Base-by-base conservation (phyloP, 2,113 vertebrate species). In the Ameiurus melas region DNA sequence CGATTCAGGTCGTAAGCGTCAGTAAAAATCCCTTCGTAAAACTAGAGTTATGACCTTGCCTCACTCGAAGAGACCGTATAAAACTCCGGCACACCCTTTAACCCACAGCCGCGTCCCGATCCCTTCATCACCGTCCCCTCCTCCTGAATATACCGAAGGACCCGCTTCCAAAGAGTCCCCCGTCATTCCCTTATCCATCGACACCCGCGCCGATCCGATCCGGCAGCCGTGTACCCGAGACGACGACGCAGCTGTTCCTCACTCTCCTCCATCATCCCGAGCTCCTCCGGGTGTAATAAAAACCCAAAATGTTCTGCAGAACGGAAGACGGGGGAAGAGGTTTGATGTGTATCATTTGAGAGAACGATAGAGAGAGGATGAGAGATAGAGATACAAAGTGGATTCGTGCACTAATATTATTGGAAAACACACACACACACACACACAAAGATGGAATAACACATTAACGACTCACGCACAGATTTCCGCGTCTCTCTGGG, bases 281-380 rank as follows among this genome's bases (percentile, higher is more conserved):
- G 3, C 85, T 85, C 87, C 86, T 87, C 27, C 36, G 81, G 85
- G 75, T 79, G 90, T 68, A 85, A 89, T 89, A 87, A 89, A 85
- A 85, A 68, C 30, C 87, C 43, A 5, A 53, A 68, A 85, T 47
- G 60, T 58, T 88, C 83, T 25, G 53, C 36, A 10, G 33, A 27
- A 84, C 83, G 79, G 86, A 80, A 88, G 75, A 85, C 30, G 43
- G 81, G 81, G 73, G 81, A 90, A 82, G 60, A 71, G 62, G 33
- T 25, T 60, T 22, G 55, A 81, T 51, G n/a, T 80, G 78, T 19
- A 57, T 57, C 78, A 80, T 80, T 33, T 30, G 17, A 82, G 33
- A 55, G n/a, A 81, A 62, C 55, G 51, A 83, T 30, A 36, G 75
- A 80, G 47, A 62, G 88, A 89, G 47, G 79, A 43, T 85, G 43